phyloP scores from a whole-genome alignment of 2,797 vertebrate genomes.

The Meriones psammophilus region DNA sequence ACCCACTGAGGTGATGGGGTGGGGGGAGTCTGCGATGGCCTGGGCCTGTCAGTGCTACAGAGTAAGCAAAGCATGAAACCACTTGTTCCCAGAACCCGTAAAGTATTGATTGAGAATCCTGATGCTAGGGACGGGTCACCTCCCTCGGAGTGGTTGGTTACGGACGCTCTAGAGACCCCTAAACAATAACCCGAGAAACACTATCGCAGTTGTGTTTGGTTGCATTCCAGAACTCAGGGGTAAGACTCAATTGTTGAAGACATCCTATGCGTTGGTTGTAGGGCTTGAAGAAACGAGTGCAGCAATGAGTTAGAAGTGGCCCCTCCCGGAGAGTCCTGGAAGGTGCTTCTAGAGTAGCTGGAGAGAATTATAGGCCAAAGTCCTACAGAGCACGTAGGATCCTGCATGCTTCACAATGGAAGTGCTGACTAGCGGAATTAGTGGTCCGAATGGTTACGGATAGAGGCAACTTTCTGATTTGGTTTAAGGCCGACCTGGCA shows the following conservation, averaged over 20 bases:
- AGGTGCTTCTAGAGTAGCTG: too few relatives aligned
- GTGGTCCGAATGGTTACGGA: background rate
- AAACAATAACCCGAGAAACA: background rate
- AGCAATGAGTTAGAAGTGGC: background rate
- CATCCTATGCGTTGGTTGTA: background rate
- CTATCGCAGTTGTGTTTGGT: background rate
- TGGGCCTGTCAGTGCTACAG: background rate
- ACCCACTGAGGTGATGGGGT: background rate
- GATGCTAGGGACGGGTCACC: background rate
- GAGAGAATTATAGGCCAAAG: background rate
- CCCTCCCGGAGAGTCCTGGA: background rate
- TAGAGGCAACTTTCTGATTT: background rate
- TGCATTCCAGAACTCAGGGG: background rate
- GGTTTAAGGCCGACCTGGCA: background rate
- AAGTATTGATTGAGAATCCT: background rate
- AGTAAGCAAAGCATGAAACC: background rate
- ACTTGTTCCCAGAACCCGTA: background rate
- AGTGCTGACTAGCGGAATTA: too few relatives aligned
- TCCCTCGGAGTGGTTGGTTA: background rate
- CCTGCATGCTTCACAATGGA: background rate
- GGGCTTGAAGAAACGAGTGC: background rate
- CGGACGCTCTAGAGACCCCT: background rate
- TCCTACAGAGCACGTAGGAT: background rate
- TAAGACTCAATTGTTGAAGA: background rate
- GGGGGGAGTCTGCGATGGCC: background rate